These are phyloP conservation scores for Troilus luridus DNA, from an alignment of 2,888 invertebrate genomes.

Conservation along the genomic window DNA sequence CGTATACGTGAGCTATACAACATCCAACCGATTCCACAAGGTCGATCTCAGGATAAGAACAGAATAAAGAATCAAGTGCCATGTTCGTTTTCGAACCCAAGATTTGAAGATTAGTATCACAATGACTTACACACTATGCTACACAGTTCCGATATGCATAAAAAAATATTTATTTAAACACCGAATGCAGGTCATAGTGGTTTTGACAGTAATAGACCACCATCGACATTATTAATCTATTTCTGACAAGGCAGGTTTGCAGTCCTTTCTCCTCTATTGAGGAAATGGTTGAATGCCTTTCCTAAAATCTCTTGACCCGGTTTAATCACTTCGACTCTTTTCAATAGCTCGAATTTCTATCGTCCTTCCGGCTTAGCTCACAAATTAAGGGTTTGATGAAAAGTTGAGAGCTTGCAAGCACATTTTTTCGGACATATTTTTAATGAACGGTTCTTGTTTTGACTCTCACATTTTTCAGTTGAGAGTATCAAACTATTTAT, in stretches of 20 bases:
- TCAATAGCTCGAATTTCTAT: background rate
- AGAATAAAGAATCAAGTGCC: no score
- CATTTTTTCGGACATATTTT: background rate
- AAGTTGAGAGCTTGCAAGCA: background rate
- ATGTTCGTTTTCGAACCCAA: no score
- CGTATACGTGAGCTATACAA: no score
- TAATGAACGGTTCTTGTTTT: background rate
- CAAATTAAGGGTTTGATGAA: background rate
- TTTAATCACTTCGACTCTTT: background rate
- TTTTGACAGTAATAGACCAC: background rate
- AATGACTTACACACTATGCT: no score
- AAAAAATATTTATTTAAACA: no score
- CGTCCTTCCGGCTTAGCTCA: background rate
- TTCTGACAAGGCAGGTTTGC: background rate
- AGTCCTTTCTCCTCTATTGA: background rate
- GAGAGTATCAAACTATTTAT: no score
- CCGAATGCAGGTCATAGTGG: no score
- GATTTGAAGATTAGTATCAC: no score
- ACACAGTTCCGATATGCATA: no score
- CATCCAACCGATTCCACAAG: no score
- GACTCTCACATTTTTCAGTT: no score
- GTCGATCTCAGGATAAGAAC: no score
- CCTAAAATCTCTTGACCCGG: constrained; percentile 13
- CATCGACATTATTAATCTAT: background rate
- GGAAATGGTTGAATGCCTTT: background rate